These are phyloP conservation scores for Podarcis siculus DNA, from an alignment of 2,797 vertebrate genomes.

Conservation along the genomic window DNA sequence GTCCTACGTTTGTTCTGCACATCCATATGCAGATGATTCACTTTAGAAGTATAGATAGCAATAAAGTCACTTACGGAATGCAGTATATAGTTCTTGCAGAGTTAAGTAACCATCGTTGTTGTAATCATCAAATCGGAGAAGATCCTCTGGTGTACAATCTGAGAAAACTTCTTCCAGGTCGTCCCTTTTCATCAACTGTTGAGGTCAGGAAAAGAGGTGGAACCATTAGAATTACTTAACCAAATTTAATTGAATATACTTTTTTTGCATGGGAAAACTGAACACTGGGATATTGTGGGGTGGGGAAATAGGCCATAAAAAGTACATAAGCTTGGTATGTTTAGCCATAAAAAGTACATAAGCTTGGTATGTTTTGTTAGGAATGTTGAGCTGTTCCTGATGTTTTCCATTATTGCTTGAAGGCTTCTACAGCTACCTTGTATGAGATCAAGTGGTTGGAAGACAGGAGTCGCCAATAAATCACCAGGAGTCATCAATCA, in stretches of 20 bases:
- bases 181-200: constrained; percentile 71
- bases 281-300: not conserved
- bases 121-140: constrained; percentile 94
- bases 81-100: constrained; percentile 91
- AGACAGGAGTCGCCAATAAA: not conserved
- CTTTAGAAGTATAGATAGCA: not conserved
- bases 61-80: constrained; percentile 89
- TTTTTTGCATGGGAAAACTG: not conserved
- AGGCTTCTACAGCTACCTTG: not conserved
- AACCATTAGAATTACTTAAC: not conserved
- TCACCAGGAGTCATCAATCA: not conserved
- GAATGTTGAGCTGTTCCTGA: not conserved
- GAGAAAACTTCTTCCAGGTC: constrained; percentile 82
- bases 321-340: not conserved
- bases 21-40: too few relatives aligned
- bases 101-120: constrained; percentile 88
- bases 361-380: not conserved
- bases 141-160: constrained; percentile 89
- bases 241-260: not conserved
- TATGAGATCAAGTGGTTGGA: not conserved
- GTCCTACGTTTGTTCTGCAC: not conserved
- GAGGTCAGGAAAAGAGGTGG: constrained; percentile 28
- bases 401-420: not conserved
- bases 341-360: not conserved
- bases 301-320: not conserved